Conservation (phyloP, 2,888 invertebrate species). For the Zelleria hepariella region DNA sequence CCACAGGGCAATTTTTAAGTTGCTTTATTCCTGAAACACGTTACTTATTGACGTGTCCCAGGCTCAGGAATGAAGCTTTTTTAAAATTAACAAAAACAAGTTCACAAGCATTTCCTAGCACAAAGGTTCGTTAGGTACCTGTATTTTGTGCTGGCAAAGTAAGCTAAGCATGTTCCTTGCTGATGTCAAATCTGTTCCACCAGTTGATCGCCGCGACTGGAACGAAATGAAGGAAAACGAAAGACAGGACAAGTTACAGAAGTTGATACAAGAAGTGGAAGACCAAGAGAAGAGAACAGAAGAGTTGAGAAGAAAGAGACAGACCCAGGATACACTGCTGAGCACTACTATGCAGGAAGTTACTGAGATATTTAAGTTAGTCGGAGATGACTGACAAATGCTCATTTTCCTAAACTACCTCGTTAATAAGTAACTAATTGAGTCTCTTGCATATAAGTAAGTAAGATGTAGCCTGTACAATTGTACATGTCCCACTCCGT, state of each 20-base stretch:
- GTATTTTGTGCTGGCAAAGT: no score
- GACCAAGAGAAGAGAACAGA: constrained; percentile 25
- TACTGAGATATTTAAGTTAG: constrained; percentile 46
- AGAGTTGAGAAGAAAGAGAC: constrained; percentile 20
- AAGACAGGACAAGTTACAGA: constrained; percentile 21
- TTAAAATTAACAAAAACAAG: no score
- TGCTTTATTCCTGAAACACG: no score
- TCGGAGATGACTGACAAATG: no score
- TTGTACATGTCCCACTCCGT: neutral
- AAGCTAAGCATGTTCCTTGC: neutral
- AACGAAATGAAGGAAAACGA: constrained; percentile 32
- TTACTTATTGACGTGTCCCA: no score
- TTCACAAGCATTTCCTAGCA: no score
- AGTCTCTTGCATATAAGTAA: no score
- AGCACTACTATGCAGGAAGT: constrained; percentile 32
- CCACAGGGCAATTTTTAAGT: no score
- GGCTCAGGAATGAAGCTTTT: no score
- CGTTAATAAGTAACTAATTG: neutral
- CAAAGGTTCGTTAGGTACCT: no score
- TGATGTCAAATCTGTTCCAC: no score
- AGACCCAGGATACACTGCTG: constrained; percentile 22
- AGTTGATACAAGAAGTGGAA: constrained; percentile 24
- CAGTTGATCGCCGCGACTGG: constrained; percentile 49
- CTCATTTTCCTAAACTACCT: neutral
- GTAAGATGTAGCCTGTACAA: no score